Evolutionary conservation across 2,113 vertebrate species (phyloP).

Genomic region (Phylloscopus trochilus): DNA sequence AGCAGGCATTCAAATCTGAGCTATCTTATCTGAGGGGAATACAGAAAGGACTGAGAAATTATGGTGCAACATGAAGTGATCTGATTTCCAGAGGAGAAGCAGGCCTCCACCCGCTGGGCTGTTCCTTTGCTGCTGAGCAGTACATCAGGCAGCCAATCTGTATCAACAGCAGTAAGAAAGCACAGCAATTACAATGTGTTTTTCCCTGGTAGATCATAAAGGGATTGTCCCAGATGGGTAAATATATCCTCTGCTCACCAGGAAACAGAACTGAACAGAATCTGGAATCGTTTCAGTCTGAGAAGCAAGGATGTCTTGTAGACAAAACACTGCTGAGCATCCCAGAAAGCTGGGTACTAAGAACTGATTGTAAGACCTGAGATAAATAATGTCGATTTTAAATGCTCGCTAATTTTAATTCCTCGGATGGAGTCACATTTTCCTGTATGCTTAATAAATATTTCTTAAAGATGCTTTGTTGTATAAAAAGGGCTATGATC

Average conservation of each 20-base stretch:
- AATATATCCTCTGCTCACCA: background rate
- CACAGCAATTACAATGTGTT: background rate
- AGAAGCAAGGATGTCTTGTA: background rate
- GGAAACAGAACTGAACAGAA: background rate
- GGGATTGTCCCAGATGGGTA: background rate
- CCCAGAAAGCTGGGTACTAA: background rate
- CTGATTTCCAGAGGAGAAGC: slow-evolving; percentile 4
- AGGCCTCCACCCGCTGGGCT: background rate
- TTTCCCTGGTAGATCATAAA: background rate
- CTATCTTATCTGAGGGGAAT: background rate
- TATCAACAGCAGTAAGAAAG: background rate
- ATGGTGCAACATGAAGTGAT: background rate
- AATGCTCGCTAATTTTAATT: background rate
- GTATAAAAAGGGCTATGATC: background rate
- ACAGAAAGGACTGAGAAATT: background rate
- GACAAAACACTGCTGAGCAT: background rate
- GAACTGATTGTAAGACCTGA: background rate
- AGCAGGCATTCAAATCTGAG: background rate
- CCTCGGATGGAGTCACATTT: background rate
- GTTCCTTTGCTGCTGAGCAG: background rate
- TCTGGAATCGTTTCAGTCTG: background rate
- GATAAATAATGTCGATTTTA: background rate
- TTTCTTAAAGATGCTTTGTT: background rate
- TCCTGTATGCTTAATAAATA: background rate
- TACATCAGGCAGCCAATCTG: background rate